phyloP scores from a whole-genome alignment of 2,888 invertebrate genomes.

The Serripes groenlandicus region DNA sequence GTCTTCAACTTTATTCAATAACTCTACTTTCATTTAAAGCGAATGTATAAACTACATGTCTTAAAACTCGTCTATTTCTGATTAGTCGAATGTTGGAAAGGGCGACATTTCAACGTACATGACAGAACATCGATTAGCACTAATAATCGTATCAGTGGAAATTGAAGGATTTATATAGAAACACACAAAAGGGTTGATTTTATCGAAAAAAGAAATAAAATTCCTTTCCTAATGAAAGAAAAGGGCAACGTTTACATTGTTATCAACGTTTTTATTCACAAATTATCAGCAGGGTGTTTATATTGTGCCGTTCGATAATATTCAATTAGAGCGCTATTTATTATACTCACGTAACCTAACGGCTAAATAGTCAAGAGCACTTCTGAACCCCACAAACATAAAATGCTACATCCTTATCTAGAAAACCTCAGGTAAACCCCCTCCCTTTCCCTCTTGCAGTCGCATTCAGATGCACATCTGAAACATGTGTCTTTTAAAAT shows the following conservation, averaged over 20 bases:
- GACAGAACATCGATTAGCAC: too few species aligned
- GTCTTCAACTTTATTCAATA: too few species aligned
- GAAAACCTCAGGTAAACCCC: too few species aligned
- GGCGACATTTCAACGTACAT: too few species aligned
- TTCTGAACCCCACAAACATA: too few species aligned
- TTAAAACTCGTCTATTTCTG: too few species aligned
- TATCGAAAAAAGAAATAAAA: slow-evolving; percentile 15
- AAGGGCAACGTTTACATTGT: slow-evolving; percentile 7
- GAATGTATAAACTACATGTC: too few species aligned
- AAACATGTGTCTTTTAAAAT: not conserved
- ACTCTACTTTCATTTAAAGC: too few species aligned
- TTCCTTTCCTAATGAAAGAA: not conserved
- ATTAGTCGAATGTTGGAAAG: too few species aligned
- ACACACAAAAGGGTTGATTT: not conserved
- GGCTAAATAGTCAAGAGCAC: slow-evolving; percentile 14
- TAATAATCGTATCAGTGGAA: not conserved
- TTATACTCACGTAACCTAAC: slow-evolving; percentile 8
- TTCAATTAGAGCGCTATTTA: slow-evolving; percentile 24
- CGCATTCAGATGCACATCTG: not conserved
- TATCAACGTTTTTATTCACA: slow-evolving; percentile 19
- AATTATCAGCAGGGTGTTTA: slow-evolving; percentile 25
- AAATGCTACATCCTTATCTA: too few species aligned
- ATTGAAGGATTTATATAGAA: not conserved
- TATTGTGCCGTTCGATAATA: slow-evolving; percentile 19
- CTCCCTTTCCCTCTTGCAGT: not conserved